Percentiles rank a stretch among this genome's conserved stretches.
Evolutionary conservation across 2,888 invertebrate genomes (phyloP).

Genomic region (Allygus modestus): DNA sequence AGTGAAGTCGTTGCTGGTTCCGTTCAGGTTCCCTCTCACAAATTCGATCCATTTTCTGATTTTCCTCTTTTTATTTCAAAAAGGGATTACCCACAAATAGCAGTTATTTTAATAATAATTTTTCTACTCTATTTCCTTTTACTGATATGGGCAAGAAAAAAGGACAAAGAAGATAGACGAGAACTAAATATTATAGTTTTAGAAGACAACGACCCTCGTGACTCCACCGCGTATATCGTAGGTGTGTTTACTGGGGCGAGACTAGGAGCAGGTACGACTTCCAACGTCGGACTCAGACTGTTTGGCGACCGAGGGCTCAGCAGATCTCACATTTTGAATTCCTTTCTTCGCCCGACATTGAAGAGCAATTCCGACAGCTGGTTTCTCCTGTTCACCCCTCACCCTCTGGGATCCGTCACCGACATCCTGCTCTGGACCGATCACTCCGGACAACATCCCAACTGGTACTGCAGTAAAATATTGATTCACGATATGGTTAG

Average conservation of each 20-base stretch:
- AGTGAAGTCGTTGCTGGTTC: background rate
- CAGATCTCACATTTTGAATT: conserved; percentile 12
- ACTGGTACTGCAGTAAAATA: conserved; percentile 32
- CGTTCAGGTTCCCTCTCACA: background rate
- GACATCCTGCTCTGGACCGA: background rate
- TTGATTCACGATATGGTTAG: background rate
- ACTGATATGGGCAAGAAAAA: background rate
- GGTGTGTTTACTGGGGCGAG: conserved; percentile 6
- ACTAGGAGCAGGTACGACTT: conserved; percentile 6
- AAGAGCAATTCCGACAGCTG: conserved; percentile 15
- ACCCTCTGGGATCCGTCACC: background rate
- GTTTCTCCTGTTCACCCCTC: conserved; percentile 2
- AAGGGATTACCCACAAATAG: background rate
- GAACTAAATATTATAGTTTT: background rate
- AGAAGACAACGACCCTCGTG: background rate
- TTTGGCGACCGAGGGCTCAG: background rate
- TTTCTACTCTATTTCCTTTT: background rate
- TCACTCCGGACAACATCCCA: background rate
- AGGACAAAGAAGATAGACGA: background rate
- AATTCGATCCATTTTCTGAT: background rate
- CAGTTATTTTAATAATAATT: background rate
- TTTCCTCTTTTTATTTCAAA: background rate
- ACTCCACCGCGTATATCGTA: background rate
- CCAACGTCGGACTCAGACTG: conserved; percentile 4
- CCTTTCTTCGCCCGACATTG: background rate